Percentiles rank a stretch among this genome's conserved stretches.
phyloP scores from a whole-genome alignment of 2,797 vertebrate species.

The Clarias platycephalus region DNA sequence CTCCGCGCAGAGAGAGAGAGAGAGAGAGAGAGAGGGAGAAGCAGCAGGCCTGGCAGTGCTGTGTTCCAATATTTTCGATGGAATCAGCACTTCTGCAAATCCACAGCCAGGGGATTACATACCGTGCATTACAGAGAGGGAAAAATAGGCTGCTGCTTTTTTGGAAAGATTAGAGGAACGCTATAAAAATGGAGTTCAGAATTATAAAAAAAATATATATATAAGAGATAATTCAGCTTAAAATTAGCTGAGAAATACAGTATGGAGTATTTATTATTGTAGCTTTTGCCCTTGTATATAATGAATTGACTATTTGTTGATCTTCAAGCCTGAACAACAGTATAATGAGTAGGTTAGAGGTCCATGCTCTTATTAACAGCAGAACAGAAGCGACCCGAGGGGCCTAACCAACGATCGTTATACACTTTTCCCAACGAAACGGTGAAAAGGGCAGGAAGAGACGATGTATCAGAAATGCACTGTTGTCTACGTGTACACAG shows the following conservation, averaged over 20 bases:
- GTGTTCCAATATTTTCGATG: constrained; percentile 46
- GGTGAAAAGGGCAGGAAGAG: not conserved
- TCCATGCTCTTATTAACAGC: not conserved
- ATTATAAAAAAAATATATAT: not conserved
- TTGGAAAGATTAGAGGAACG: constrained; percentile 15
- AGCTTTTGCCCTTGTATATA: not conserved
- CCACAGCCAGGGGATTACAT: constrained; percentile 34
- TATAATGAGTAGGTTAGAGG: not conserved
- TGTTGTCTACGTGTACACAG: not conserved
- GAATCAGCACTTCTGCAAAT: constrained; percentile 46
- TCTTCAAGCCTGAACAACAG: not conserved
- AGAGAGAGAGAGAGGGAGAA: not conserved
- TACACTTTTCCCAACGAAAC: not conserved
- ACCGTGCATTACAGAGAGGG: not conserved
- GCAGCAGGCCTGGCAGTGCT: constrained; percentile 33
- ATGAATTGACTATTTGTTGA: not conserved
- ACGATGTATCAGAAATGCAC: not conserved
- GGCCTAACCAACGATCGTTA: not conserved
- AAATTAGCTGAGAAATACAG: not conserved
- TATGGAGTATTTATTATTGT: not conserved
- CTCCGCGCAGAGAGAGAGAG: constrained; percentile 24
- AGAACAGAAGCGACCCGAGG: not conserved
- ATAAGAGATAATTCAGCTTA: not conserved
- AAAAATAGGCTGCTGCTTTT: constrained; percentile 3
- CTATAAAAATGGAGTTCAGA: constrained; percentile 11